Base-by-base conservation (phyloP, 2,888 invertebrate species). In the Heliconius ethilla region DNA sequence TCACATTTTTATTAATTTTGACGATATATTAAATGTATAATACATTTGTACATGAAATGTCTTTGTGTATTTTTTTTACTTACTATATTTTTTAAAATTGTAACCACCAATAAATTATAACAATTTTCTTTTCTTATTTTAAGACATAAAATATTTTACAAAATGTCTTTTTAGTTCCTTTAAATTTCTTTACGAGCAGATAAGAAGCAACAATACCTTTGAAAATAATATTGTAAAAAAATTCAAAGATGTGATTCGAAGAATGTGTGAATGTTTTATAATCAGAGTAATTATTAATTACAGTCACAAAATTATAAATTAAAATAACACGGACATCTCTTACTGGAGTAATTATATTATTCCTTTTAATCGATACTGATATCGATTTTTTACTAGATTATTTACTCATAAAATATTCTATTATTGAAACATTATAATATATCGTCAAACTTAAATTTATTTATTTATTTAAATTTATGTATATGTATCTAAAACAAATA, bases 1-100 rank as follows among this genome's bases (percentile, higher is more conserved):
- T 95, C 95, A 94, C 94, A 93, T 89, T 85, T 86, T 80, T 25
- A 59, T 63, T 51, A 76, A 79, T 62, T 83, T 83, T 83, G 78
- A 75, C 78, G 75, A 69, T 78, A 40, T 40, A 74, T 22, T 59
- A n/a, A 59, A 59, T 59, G 59, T 59, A 40, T 40, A 40, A 40
- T n/a, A 22, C 3, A 11, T 59, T 59, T n/a, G n/a, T 59, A 18
- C 22, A 7, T 51, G 51, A 45, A 45, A 51, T 51, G 18, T 18
- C 51, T 33, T 69, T 69, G 22, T 33, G 11, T 74, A 25, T 63
- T 63, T 63, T 37, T 27, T 27, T 63, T 73, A 33, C 11, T 59
- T 27, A 29, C 4, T 7, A 27, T 7, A 15, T 51, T 51, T 45
- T 40, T 70, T 82, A 81, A 79, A 76, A 78, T 84, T 76, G 77